Base-by-base conservation (phyloP, 2,888 invertebrate species). In the Dendrolimus pini region DNA sequence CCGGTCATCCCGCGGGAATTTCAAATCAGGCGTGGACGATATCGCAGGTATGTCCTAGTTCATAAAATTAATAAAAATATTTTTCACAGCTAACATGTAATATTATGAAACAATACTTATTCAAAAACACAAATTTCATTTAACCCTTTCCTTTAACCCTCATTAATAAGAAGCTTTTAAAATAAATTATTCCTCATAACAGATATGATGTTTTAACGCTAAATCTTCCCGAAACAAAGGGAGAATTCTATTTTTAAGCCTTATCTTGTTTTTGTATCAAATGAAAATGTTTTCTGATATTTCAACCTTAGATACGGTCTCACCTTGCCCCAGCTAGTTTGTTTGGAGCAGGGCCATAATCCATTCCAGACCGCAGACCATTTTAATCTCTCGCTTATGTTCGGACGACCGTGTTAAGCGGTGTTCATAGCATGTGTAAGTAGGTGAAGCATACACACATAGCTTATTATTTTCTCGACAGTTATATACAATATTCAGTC, bases 271-370 rank as follows among this genome's bases (percentile, higher is more conserved):
- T 47, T 47, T 47, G 47, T 47, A 47, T 47, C 47, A 47, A 47
- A 47, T 30, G 30, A 54, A 30, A 54, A 18, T 54, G 30, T 54
- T 54, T 54, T 30, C 54, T 54, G 54, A 54, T 30, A 12, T 54
- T 54, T 54, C 3, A 7, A 41, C 41, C 54, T 13, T 14, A 30
- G 30, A 30, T 30, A 9, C 18, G 13, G 18, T n/a, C n/a, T 13
- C 53, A 53, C 53, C 54, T 14, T 54, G 54, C 30, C 41, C 54
- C 30, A n/a, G 42, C 12, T 41, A 42, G 54, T 14, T 41, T 47
- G 41, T 30, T 54, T 47, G 18, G 30, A 41, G 18, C 18, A 12
- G 41, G 41, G 13, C 54, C 12, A 14, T 55, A 55, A 57, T 47
- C 53, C 54, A n/a, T 7, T 30, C 55, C 8, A 53, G 42, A 10